These are phyloP conservation scores for Cerastoderma edule DNA, from an alignment of 2,888 invertebrate species.

Conservation along the genomic window DNA sequence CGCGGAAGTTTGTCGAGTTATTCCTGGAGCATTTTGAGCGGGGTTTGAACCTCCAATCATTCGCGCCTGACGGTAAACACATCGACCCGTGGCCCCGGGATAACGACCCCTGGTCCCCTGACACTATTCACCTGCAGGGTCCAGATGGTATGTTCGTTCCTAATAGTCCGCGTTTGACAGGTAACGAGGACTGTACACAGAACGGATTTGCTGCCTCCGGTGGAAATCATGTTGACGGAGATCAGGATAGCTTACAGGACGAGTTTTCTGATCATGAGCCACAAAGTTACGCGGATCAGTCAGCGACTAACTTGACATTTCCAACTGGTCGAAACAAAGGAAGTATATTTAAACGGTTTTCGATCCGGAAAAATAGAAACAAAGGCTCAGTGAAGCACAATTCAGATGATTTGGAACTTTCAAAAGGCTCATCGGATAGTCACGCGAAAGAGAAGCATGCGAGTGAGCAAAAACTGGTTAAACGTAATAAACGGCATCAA, in stretches of 20 bases:
- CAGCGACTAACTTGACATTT: constrained; percentile 22
- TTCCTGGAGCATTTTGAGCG: constrained; percentile 94
- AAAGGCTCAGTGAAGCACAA: constrained; percentile 91
- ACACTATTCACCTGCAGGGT: constrained; percentile 13
- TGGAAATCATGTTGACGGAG: constrained; percentile 33
- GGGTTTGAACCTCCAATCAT: constrained; percentile 79
- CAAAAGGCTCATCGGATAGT: constrained; percentile 63
- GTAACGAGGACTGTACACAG: background rate
- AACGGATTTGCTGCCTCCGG: constrained; percentile 30
- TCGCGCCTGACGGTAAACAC: constrained; percentile 35
- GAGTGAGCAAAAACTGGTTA: constrained; percentile 64
- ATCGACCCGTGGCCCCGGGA: constrained; percentile 15
- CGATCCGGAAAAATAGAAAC: constrained; percentile 85
- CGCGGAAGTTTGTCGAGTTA: constrained; percentile 92
- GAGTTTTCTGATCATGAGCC: constrained; percentile 59
- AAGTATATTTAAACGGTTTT: constrained; percentile 66
- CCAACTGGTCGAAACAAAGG: constrained; percentile 47
- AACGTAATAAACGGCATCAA: constrained; percentile 57
- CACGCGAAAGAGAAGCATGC: constrained; percentile 66
- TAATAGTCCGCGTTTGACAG: constrained; percentile 8
- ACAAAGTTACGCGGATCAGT: background rate
- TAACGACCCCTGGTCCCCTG: constrained; percentile 7
- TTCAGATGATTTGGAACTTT: constrained; percentile 92
- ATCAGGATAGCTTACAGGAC: constrained; percentile 42
- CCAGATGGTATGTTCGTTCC: constrained; percentile 20